Conservation (phyloP, 2,797 vertebrate genomes). For the Lacerta agilis region DNA sequence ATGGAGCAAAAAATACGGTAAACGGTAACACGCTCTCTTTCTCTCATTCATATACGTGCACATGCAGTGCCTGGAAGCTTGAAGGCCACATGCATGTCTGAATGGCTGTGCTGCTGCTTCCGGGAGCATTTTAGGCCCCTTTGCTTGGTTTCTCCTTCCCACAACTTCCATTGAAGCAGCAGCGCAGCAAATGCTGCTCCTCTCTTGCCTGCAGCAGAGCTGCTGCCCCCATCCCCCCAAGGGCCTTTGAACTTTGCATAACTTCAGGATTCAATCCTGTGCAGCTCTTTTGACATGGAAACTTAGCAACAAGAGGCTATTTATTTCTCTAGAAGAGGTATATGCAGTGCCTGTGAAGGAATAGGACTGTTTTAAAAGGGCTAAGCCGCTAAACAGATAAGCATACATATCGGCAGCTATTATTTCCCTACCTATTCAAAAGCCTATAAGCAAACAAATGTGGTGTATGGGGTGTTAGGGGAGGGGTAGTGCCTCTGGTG, state of each 20-base stretch:
- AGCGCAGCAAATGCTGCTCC: not conserved
- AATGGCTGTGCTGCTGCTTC: not conserved
- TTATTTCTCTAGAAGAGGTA: not conserved
- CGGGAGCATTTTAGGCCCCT: too few relatives aligned
- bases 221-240: not conserved
- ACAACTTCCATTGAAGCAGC: not conserved
- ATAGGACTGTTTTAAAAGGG: too few relatives aligned
- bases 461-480: too few relatives aligned
- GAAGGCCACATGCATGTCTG: not conserved
- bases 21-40: not conserved
- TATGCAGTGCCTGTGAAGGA: too few relatives aligned
- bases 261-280: not conserved
- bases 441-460: too few relatives aligned
- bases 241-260: not conserved
- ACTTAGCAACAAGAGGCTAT: not conserved
- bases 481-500: too few relatives aligned
- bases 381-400: too few relatives aligned
- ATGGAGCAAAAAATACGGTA: too few relatives aligned
- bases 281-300: not conserved
- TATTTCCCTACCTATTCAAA: too few relatives aligned
- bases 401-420: too few relatives aligned
- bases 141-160: not conserved
- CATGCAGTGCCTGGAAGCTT: not conserved
- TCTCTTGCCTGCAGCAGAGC: not conserved
- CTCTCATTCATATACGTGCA: too few relatives aligned